Evolutionary conservation across 2,797 vertebrate genomes (phyloP), one percentile per base, ranked within the genome.

Genomic region (Anolis apletophallus): DNA sequence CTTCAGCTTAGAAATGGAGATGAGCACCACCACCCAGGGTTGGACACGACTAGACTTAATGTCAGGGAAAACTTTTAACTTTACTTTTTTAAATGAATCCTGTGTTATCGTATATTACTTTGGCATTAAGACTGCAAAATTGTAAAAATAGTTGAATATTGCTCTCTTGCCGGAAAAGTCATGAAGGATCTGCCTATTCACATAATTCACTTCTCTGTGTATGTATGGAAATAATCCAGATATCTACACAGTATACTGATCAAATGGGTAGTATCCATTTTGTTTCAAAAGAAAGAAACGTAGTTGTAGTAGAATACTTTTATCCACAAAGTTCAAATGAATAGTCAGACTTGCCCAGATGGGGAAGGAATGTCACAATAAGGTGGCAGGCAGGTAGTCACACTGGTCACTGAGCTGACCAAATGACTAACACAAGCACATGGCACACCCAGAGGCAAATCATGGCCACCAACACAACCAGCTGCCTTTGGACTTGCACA

Each of bases 381-480:
- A 91, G 85, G 75, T 82, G 79, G 67, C 79, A 76, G 93, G 88
- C 89, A 90, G 83, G 87, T 89, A 26, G 46, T 72, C 50, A 78
- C 83, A 89, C 80, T 80, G 1, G 5, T 88, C 90, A 74, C 91
- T 72, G 3, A 74, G 85, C 16, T 59, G 89, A 91, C 92, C 85
- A 89, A 32, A 80, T 29, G 2, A 88, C 88, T 94, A 81, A 92
- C 0, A 11, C 50, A 92, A 90, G 80, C 91, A 90, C 90, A 85
- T 91, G 92, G 74, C 86, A 88, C 87, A 93, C 89, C 90, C 78
- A 86, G 83, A 93, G 92, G 91, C 89, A 88, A 85, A 84, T 93
- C 85, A 83, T 67, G 80, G 92, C 50, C 88, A 88, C 85, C 85
- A 82, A 64, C 77, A 76, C 89, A 76, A 90, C 77, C 1, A 0